Evolutionary conservation across 2,888 invertebrate genomes (phyloP), one percentile per base, ranked within the genome.

Genomic region (Eurytoma adleriae): DNA sequence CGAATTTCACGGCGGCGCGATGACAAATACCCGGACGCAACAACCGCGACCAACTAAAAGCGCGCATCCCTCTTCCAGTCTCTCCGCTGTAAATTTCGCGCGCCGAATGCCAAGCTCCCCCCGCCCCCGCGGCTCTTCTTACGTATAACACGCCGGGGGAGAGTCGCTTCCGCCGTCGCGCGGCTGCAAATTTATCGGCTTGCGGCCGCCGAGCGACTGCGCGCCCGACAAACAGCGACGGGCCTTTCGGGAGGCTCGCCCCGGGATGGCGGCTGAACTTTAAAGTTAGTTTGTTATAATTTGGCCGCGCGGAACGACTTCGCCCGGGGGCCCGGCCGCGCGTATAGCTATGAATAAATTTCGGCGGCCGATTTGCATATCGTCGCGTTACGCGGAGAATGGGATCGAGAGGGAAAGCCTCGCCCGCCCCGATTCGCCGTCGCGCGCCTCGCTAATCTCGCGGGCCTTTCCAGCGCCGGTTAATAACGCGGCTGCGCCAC

Each of bases 321-420:
- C 62, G 83, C 81, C 82, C 67, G 79, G 81, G 78, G 83, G 78
- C 83, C 83, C 83, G 83, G 85, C 83, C 50, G 57, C 70, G 83
- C 84, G 78, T 83, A 79, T 83, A 84, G 83, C 85, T 85, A 89
- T 89, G 88, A 88, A 88, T 88, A 88, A 87, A 88, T 88, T 87
- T 86, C 3, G 54, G 10, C 10, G 83, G 83, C 74, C 84, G 84
- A 88, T 89, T 89, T 88, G 84, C 88, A 88, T 88, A 84, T 84
- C 84, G 82, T 74, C 70, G 24, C 62, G 52, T 48, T 64, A 54
- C 48, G 62, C 50, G 64, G n/a, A 30, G 40, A 30, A 40, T 57
- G 50, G 52, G 52, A 52, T 18, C 14, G 27, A n/a, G 57, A 12
- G 30, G 30, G 54, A 20, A 54, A 16, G 48, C 12, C n/a, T 2